Evolutionary conservation across 2,113 vertebrate genomes (phyloP).

Genomic region (Ascaphus truei): DNA sequence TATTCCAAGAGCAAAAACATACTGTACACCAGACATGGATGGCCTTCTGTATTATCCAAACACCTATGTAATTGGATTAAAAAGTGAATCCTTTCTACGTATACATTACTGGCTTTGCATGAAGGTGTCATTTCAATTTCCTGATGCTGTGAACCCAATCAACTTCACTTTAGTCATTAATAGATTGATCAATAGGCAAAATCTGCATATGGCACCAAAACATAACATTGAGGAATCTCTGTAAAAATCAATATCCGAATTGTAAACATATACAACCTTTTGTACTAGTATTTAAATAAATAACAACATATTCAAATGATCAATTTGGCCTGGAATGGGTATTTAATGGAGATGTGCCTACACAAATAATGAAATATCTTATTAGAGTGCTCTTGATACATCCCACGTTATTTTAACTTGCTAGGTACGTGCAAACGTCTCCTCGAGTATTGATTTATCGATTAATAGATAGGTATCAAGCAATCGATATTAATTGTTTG

Average conservation of each 20-base stretch:
- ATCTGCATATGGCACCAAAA: background rate
- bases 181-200: background rate
- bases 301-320: too few relatives aligned
- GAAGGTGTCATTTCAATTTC: background rate
- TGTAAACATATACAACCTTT: too few relatives aligned
- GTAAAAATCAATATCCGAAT: too few relatives aligned
- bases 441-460: conserved; percentile 27
- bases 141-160: background rate
- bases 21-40: background rate
- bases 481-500: conserved; percentile 30
- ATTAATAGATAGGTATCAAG: conserved; percentile 17
- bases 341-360: too few relatives aligned
- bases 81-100: background rate
- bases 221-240: too few relatives aligned
- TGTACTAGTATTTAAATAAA: too few relatives aligned
- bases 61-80: background rate
- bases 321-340: too few relatives aligned
- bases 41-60: background rate
- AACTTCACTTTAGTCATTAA: background rate
- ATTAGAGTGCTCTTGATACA: too few relatives aligned
- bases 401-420: background rate
- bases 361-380: too few relatives aligned
- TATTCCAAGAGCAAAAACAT: too few relatives aligned
- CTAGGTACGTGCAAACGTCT: conserved; percentile 1
- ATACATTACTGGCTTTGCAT: background rate